phyloP scores from a whole-genome alignment of 2,797 vertebrate species.

The Etheostoma perlongum region DNA sequence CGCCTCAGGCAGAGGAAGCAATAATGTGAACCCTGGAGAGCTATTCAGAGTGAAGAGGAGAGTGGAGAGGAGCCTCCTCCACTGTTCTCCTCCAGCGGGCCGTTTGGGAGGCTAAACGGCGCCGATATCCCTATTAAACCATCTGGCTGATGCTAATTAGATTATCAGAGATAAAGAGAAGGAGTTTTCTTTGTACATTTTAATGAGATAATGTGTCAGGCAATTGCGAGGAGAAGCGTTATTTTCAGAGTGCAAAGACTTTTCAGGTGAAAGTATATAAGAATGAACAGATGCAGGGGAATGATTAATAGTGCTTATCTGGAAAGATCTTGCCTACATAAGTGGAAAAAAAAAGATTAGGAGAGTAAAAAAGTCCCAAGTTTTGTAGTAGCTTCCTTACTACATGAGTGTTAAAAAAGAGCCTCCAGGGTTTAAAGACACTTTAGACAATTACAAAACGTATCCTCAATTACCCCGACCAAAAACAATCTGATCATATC shows the following conservation, averaged over 20 bases:
- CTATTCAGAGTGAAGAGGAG: constrained; percentile 84
- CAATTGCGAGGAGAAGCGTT: constrained; percentile 80
- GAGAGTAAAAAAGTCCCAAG: constrained; percentile 40
- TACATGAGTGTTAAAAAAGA: constrained; percentile 37
- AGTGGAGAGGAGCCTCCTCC: constrained; percentile 81
- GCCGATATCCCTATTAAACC: constrained; percentile 90
- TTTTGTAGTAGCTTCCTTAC: constrained; percentile 50
- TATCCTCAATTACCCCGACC: constrained; percentile 5
- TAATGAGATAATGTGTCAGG: constrained; percentile 90
- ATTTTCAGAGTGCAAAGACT: constrained; percentile 77
- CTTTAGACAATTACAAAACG: constrained; percentile 7
- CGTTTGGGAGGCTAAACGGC: constrained; percentile 88
- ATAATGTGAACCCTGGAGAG: constrained; percentile 90
- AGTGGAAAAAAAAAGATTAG: constrained; percentile 70
- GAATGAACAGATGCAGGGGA: constrained; percentile 81
- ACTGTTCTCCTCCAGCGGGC: constrained; percentile 85
- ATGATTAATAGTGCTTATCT: constrained; percentile 86
- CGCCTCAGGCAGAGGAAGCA: constrained; percentile 89
- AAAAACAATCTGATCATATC: constrained; percentile 8
- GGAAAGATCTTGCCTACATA: constrained; percentile 82
- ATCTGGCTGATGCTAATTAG: constrained; percentile 92
- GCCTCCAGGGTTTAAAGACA: constrained; percentile 24
- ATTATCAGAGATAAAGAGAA: constrained; percentile 91
- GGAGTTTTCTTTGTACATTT: constrained; percentile 91
- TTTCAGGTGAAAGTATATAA: constrained; percentile 83